These are phyloP conservation scores for Hirtodrosophila confusa DNA, from an alignment of 2,888 invertebrate genomes.

Conservation along the genomic window DNA sequence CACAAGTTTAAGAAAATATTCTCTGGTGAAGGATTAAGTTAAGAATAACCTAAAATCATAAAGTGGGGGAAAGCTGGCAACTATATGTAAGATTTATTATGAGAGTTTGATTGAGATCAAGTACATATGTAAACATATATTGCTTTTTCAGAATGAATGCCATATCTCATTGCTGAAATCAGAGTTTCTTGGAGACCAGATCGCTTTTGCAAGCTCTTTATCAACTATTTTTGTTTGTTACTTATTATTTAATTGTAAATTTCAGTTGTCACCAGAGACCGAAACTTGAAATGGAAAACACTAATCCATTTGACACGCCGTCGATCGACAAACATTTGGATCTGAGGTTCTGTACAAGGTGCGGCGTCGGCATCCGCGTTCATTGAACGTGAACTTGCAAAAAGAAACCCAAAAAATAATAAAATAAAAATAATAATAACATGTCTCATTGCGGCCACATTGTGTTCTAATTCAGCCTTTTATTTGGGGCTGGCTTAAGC, in stretches of 20 bases:
- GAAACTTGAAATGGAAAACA: slow-evolving; percentile 43
- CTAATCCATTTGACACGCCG: slow-evolving; percentile 75
- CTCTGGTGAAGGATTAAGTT: too few relatives aligned
- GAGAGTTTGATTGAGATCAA: too few relatives aligned
- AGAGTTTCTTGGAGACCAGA: slow-evolving; percentile 1
- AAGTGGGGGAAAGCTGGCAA: too few relatives aligned
- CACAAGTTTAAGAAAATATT: too few relatives aligned
- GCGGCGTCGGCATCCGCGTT: slow-evolving; percentile 63
- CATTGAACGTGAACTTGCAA: slow-evolving; percentile 65
- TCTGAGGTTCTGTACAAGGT: slow-evolving; percentile 27
- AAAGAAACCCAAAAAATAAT: slow-evolving; percentile 14
- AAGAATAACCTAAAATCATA: too few relatives aligned
- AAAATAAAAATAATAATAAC: slow-evolving; percentile 6
- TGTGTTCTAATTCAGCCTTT: slow-evolving; percentile 68
- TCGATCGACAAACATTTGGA: slow-evolving; percentile 56
- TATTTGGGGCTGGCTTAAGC: slow-evolving; percentile 52
- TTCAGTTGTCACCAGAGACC: slow-evolving; percentile 36
- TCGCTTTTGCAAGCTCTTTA: slow-evolving; percentile 11
- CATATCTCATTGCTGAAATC: background rate
- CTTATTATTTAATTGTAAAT: slow-evolving; percentile 36
- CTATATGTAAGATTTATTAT: too few relatives aligned
- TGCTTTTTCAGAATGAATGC: too few relatives aligned
- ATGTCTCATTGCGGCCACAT: slow-evolving; percentile 44
- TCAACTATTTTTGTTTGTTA: slow-evolving; percentile 2
- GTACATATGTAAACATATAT: background rate